A percentile compares a stretch with the other conserved stretches of the same genome.
These are phyloP conservation scores for Uropetala carovei DNA, from an alignment of 2,888 invertebrate species.

Conservation along the genomic window DNA sequence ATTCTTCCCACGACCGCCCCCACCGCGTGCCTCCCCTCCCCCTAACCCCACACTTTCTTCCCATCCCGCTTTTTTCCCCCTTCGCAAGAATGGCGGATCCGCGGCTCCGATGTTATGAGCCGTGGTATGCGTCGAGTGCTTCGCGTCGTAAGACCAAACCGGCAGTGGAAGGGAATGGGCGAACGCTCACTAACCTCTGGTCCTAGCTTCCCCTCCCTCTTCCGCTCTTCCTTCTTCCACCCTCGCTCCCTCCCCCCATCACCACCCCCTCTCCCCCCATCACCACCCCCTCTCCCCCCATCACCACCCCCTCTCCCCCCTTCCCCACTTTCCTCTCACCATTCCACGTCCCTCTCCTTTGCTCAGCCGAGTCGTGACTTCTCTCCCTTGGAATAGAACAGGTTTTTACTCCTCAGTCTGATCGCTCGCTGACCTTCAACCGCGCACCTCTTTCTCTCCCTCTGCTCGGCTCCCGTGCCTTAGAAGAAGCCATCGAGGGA, in stretches of 20 bases:
- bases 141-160: background rate
- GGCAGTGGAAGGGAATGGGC: background rate
- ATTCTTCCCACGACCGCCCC: background rate
- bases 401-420: constrained; percentile 58
- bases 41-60: background rate
- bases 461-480: background rate
- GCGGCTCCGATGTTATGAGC: background rate
- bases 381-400: constrained; percentile 48
- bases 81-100: background rate
- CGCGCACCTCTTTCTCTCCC: constrained; percentile 15
- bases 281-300: background rate
- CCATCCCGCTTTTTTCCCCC: background rate
- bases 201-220: background rate
- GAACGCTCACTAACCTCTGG: background rate
- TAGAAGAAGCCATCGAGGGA: constrained; percentile 11
- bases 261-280: background rate
- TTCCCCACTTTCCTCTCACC: constrained; percentile 52
- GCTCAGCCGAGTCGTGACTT: constrained; percentile 29
- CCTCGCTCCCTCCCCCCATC: background rate
- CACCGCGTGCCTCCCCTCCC: background rate
- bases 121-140: background rate
- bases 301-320: constrained; percentile 32
- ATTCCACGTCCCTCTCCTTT: background rate
- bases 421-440: constrained; percentile 61
- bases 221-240: constrained; percentile 25